Evolutionary conservation across 2,797 vertebrate genomes (phyloP).

Genomic region (Hozukius guyotensis): DNA sequence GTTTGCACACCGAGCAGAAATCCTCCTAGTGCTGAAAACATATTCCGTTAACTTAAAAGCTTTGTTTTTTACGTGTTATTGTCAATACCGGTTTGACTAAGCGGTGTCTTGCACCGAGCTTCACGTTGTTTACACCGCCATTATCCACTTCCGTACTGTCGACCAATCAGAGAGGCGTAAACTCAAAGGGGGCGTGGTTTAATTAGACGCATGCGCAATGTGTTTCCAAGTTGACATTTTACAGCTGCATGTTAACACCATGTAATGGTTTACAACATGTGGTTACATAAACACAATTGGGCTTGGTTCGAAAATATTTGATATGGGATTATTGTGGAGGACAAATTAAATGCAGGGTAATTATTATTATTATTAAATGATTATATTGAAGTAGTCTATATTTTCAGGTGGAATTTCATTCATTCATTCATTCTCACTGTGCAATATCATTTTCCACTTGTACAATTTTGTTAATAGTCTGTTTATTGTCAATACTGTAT

Average conservation of each 20-base stretch:
- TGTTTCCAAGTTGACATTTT: not conserved
- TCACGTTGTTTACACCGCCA: slow-evolving; percentile 79
- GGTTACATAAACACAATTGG: not conserved
- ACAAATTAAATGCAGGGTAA: not conserved
- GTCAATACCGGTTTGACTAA: not conserved
- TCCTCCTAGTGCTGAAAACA: not conserved
- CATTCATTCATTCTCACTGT: no score
- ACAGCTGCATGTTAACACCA: not conserved
- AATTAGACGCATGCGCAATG: slow-evolving; percentile 41
- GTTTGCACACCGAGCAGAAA: not conserved
- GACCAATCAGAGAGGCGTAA: slow-evolving; percentile 66
- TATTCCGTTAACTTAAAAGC: not conserved
- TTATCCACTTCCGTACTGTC: slow-evolving; percentile 56
- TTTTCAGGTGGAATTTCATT: no score
- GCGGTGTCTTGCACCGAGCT: no score
- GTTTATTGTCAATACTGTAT: no score
- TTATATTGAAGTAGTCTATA: not conserved
- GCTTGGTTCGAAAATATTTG: not conserved
- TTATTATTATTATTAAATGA: not conserved
- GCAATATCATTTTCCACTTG: no score
- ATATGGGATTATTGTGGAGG: not conserved
- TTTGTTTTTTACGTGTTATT: not conserved
- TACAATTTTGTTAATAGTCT: no score
- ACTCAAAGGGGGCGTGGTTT: not conserved
- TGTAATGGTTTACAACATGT: not conserved